Evolutionary conservation across 2,888 invertebrate species (phyloP).

Genomic region (Stenolophus ochropezus): DNA sequence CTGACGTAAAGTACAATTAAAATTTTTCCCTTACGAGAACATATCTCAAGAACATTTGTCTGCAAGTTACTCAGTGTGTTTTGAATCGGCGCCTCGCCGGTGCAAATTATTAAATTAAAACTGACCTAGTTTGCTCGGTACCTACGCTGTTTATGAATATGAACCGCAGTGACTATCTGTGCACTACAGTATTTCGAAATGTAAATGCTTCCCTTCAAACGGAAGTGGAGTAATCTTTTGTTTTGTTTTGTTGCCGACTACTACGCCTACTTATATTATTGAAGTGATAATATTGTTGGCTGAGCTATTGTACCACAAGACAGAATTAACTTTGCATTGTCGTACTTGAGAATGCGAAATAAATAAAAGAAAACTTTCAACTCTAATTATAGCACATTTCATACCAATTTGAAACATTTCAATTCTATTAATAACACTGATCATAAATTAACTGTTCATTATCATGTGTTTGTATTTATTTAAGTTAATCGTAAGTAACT

Average conservation of each 20-base stretch:
- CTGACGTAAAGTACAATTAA: slow-evolving; percentile 2
- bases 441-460: too few species aligned
- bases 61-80: slow-evolving; percentile 22
- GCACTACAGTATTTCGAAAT: slow-evolving; percentile 45
- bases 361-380: too few species aligned
- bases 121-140: slow-evolving; percentile 52
- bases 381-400: too few species aligned
- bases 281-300: not conserved
- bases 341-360: not conserved
- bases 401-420: too few species aligned
- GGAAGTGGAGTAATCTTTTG: slow-evolving; percentile 53
- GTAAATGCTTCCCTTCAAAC: slow-evolving; percentile 34
- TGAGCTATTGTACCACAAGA: not conserved
- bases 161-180: slow-evolving; percentile 1
- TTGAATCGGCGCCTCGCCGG: slow-evolving; percentile 50
- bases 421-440: too few species aligned
- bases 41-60: slow-evolving; percentile 21
- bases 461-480: not conserved
- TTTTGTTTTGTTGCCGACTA: slow-evolving; percentile 10
- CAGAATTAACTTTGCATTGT: slow-evolving; percentile 9
- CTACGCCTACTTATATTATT: slow-evolving; percentile 26
- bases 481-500: not conserved
- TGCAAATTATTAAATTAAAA: slow-evolving; percentile 55
- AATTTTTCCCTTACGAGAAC: slow-evolving; percentile 2
- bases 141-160: slow-evolving; percentile 22